Base-by-base conservation (phyloP, 2,888 invertebrate species). In the Hydrotaea diabolus region DNA sequence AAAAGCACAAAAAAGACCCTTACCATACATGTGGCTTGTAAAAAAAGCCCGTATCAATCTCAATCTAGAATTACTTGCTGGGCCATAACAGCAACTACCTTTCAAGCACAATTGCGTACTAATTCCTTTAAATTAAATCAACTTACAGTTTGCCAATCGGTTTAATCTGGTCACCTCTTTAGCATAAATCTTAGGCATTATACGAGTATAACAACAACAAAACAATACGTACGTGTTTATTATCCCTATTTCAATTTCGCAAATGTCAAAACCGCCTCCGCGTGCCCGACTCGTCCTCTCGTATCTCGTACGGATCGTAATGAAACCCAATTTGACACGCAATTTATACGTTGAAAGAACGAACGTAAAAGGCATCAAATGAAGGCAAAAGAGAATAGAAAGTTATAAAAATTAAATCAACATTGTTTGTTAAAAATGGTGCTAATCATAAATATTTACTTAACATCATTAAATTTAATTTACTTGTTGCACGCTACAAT, bases 401-500 rank as follows among this genome's bases (percentile, higher is more conserved):
- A 74, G 62, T 74, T 80, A 43, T 77, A 79, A 66, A 77, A 82
- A 77, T 85, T 80, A 77, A 82, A 85, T 77, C 79, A 82, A 79
- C 82, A 78, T 83, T 85, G 77, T 77, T 82, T 77, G 78, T 78
- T 76, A 46, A 80, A 83, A 85, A 53, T 76, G 69, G 80, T 83
- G 85, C 84, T 83, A 86, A 85, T 87, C 87, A 87, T 85, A 87
- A 87, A 86, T 86, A 87, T 87, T 87, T 86, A 84, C 86, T 87
- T 84, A 84, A 86, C 86, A 87, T 85, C 79, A 85, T 86, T 86
- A 86, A 85, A 86, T 86, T 87, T 90, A 90, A 90, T 90, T 89
- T 88, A 90, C 90, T 90, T 91, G 89, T 90, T 90, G 91, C 90
- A 90, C 90, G 90, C 89, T 83, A 84, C 86, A 46, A 64, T 43